Conservation (phyloP, 2,113 vertebrate species). For the Oxygymnocypris stewartii region DNA sequence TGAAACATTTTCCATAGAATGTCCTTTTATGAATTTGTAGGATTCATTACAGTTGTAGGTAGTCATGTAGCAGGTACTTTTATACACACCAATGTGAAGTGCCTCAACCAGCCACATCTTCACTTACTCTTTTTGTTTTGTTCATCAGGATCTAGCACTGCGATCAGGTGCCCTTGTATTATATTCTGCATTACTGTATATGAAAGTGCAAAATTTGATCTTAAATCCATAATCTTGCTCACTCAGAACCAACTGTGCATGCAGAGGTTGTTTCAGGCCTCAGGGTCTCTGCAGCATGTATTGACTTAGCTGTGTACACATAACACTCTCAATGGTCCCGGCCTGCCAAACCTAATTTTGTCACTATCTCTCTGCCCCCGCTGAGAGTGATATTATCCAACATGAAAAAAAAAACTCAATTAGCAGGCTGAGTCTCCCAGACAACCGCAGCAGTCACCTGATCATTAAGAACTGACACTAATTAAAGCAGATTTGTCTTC, state of each 20-base stretch:
- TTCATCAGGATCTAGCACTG: not conserved
- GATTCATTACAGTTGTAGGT: not conserved
- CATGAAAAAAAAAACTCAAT: slow-evolving; percentile 44
- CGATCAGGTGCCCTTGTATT: not conserved
- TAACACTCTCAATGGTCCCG: not conserved
- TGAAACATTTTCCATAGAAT: not conserved
- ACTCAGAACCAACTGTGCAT: not conserved
- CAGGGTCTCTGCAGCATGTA: slow-evolving; percentile 22
- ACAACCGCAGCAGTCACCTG: slow-evolving; percentile 62
- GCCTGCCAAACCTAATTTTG: slow-evolving; percentile 39
- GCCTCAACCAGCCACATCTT: not conserved
- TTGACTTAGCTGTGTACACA: slow-evolving; percentile 47
- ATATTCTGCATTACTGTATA: not conserved
- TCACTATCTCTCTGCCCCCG: slow-evolving; percentile 29
- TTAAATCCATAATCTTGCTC: not conserved
- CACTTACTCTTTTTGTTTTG: not conserved
- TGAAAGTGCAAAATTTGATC: not conserved
- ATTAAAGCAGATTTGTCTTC: slow-evolving; percentile 68
- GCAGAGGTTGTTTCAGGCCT: slow-evolving; percentile 25
- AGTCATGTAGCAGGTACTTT: not conserved
- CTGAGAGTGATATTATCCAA: slow-evolving; percentile 31
- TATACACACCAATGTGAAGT: not conserved
- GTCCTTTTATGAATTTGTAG: not conserved
- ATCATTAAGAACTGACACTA: slow-evolving; percentile 62
- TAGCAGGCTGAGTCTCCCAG: slow-evolving; percentile 51